Percentiles rank a stretch among this genome's conserved stretches.
These are phyloP conservation scores for Trypoxylus dichotomus DNA, from an alignment of 1,140 invertebrate genomes.

Conservation along the genomic window DNA sequence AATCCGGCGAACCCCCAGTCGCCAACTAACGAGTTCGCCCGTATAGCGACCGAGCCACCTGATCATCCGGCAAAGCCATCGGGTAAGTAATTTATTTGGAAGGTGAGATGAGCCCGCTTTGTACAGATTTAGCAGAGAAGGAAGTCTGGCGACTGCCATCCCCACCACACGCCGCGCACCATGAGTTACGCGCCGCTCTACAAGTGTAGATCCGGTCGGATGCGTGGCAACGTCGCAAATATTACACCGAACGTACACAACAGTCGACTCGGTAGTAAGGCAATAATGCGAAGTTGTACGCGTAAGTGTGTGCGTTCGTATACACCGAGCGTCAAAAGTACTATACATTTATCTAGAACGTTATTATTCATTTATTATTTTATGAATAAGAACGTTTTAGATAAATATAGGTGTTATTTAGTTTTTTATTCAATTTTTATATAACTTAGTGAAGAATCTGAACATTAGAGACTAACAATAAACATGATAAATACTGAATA, in stretches of 20 bases:
- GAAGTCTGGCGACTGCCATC: slow-evolving; percentile 30
- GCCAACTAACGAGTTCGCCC: no score
- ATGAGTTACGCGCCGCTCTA: slow-evolving; percentile 31
- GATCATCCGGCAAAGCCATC: slow-evolving; percentile 11
- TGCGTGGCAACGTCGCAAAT: slow-evolving; percentile 39
- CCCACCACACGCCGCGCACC: slow-evolving; percentile 19
- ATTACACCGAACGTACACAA: not conserved
- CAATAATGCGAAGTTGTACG: slow-evolving; percentile 19
- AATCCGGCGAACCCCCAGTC: no score
- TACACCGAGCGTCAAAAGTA: not conserved
- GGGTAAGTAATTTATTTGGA: slow-evolving; percentile 27
- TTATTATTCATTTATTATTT: no score
- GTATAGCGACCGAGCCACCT: slow-evolving; percentile 9
- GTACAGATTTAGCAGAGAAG: slow-evolving; percentile 34
- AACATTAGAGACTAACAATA: no score
- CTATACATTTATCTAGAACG: no score
- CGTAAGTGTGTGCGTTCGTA: not conserved
- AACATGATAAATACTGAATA: no score
- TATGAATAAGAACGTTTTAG: no score
- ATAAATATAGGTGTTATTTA: no score
- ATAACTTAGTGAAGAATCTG: no score
- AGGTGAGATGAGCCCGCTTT: slow-evolving; percentile 16
- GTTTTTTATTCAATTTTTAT: no score
- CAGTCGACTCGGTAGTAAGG: not conserved
- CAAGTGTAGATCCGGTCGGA: slow-evolving; percentile 46